Percentiles rank a stretch among this genome's conserved stretches.
Conservation (phyloP, 2,113 vertebrate genomes). For the Corythornis vintsioides region DNA sequence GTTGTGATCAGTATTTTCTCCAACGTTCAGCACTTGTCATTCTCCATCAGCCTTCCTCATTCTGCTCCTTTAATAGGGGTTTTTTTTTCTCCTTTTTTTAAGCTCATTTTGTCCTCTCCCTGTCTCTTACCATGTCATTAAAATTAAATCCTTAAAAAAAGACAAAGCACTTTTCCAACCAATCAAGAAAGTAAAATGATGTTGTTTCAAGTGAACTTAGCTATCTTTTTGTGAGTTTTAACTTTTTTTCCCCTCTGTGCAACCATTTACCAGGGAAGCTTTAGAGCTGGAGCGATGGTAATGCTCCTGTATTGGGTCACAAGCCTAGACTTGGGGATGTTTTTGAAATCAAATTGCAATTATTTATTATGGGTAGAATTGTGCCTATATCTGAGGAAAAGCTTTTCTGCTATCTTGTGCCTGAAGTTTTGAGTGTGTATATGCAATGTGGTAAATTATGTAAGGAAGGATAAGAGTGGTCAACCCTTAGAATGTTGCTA, state of each 20-base stretch:
- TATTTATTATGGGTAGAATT: neutral
- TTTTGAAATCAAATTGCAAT: neutral
- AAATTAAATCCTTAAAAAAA: neutral
- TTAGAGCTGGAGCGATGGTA: neutral
- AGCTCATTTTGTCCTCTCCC: neutral
- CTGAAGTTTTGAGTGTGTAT: neutral
- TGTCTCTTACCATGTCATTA: neutral
- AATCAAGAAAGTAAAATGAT: neutral
- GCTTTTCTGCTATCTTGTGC: neutral
- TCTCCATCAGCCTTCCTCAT: neutral
- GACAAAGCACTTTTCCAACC: neutral
- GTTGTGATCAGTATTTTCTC: constrained; percentile 7
- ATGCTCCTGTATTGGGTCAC: neutral
- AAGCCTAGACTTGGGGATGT: neutral
- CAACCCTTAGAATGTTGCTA: neutral
- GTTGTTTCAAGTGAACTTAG: neutral
- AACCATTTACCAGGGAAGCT: neutral
- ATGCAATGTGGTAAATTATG: neutral
- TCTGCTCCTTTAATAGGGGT: neutral
- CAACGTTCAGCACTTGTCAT: neutral
- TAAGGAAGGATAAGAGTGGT: neutral
- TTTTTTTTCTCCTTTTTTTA: neutral
- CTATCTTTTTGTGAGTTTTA: neutral
- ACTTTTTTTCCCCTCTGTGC: neutral
- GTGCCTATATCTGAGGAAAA: neutral